Evolutionary conservation across 2,888 invertebrate genomes (phyloP).

Genomic region (Podotricha telesiphe): DNA sequence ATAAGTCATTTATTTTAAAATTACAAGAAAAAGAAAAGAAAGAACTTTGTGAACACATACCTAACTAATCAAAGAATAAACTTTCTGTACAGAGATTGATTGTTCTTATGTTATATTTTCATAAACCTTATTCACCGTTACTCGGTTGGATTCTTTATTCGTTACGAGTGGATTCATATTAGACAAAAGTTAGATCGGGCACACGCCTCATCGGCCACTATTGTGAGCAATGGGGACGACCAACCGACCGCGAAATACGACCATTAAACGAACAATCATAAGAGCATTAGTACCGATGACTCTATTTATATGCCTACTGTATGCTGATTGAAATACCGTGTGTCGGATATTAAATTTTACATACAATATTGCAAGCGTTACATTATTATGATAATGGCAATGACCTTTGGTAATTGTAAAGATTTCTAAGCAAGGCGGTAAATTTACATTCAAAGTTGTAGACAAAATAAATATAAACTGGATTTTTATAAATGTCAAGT

Average conservation of each 20-base stretch:
- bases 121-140: slow-evolving; percentile 38
- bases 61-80: background rate
- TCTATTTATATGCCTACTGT: slow-evolving; percentile 56
- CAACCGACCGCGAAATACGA: slow-evolving; percentile 63
- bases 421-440: slow-evolving; percentile 3
- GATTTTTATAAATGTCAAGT: slow-evolving; percentile 17
- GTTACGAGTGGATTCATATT: slow-evolving; percentile 32
- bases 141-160: slow-evolving; percentile 23
- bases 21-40: background rate
- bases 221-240: slow-evolving; percentile 58
- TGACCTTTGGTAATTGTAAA: slow-evolving; percentile 11
- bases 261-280: slow-evolving; percentile 49
- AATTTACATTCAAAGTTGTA: background rate
- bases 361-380: background rate
- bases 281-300: slow-evolving; percentile 54
- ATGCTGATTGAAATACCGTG: slow-evolving; percentile 32
- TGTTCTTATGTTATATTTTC: slow-evolving; percentile 6
- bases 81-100: slow-evolving; percentile 14
- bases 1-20: background rate
- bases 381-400: slow-evolving; percentile 18
- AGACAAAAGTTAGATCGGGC: slow-evolving; percentile 45
- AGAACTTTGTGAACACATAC: background rate
- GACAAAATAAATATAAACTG: slow-evolving; percentile 10
- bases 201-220: slow-evolving; percentile 56
- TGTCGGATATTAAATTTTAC: slow-evolving; percentile 35